A percentile compares a stretch with the other conserved stretches of the same genome.
Conservation (phyloP, 2,888 invertebrate genomes). For the Choreutis nemorana region DNA sequence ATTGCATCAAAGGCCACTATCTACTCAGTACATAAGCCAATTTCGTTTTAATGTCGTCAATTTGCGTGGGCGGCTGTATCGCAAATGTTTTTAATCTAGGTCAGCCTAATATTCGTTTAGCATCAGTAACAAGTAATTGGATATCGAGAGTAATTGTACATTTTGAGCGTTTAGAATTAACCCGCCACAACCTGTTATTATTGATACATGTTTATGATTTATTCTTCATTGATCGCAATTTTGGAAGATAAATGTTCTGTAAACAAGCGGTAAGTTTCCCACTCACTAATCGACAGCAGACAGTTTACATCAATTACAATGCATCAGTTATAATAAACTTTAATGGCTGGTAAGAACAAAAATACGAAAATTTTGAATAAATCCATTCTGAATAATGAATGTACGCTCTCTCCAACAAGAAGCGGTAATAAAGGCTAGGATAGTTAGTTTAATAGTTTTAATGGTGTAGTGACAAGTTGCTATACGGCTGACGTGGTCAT, state of each 20-base stretch:
- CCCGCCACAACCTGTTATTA: conserved; percentile 39
- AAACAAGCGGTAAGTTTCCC: conserved; percentile 11
- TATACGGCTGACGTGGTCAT: conserved; percentile 17
- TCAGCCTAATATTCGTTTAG: conserved; percentile 35
- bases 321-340: too few relatives aligned
- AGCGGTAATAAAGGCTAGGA: too few relatives aligned
- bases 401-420: too few relatives aligned
- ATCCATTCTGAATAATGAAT: too few relatives aligned
- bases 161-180: conserved; percentile 39
- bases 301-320: not conserved
- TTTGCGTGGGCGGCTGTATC: conserved; percentile 39
- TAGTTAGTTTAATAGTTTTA: too few relatives aligned
- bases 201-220: conserved; percentile 36
- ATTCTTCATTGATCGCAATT: conserved; percentile 46
- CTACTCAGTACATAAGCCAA: conserved; percentile 15
- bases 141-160: conserved; percentile 41
- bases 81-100: conserved; percentile 43
- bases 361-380: too few relatives aligned
- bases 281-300: not conserved
- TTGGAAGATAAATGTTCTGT: conserved; percentile 35
- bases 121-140: conserved; percentile 33
- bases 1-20: too few relatives aligned
- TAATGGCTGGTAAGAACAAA: too few relatives aligned
- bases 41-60: conserved; percentile 38
- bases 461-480: too few relatives aligned